A percentile compares a stretch with the other conserved stretches of the same genome.
Evolutionary conservation across 1,140 invertebrate genomes (phyloP).

Genomic region (Oryctes rhinoceros): DNA sequence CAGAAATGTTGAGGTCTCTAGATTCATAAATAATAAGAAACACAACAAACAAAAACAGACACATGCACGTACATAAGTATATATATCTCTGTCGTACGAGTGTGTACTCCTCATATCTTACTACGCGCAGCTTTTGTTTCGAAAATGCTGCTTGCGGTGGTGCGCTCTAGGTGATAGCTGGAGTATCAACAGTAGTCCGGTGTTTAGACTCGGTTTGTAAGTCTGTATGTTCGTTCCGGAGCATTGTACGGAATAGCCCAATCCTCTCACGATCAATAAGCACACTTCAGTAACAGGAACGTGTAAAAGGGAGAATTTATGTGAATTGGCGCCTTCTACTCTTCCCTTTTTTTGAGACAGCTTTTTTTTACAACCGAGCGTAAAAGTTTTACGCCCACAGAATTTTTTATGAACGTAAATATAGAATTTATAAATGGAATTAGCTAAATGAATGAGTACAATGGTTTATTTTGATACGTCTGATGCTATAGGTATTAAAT

Average conservation of each 20-base stretch:
- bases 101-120: neutral
- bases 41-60: too few relatives aligned
- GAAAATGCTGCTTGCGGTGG: neutral
- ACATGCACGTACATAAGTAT: too few relatives aligned
- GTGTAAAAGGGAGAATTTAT: neutral
- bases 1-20: too few relatives aligned
- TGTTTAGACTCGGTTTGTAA: neutral
- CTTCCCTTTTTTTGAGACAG: neutral
- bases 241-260: neutral
- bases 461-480: too few relatives aligned
- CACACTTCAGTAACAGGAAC: neutral
- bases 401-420: neutral
- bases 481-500: too few relatives aligned
- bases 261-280: conserved; percentile 2
- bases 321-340: neutral
- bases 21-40: too few relatives aligned
- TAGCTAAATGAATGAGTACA: too few relatives aligned
- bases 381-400: neutral
- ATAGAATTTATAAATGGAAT: neutral
- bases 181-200: neutral
- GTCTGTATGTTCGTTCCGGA: neutral
- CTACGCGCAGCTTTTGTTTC: neutral
- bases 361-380: neutral
- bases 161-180: neutral
- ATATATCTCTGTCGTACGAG: too few relatives aligned